phyloP scores from a whole-genome alignment of 2,888 invertebrate genomes.

The Lasioglossum leucozonium region DNA sequence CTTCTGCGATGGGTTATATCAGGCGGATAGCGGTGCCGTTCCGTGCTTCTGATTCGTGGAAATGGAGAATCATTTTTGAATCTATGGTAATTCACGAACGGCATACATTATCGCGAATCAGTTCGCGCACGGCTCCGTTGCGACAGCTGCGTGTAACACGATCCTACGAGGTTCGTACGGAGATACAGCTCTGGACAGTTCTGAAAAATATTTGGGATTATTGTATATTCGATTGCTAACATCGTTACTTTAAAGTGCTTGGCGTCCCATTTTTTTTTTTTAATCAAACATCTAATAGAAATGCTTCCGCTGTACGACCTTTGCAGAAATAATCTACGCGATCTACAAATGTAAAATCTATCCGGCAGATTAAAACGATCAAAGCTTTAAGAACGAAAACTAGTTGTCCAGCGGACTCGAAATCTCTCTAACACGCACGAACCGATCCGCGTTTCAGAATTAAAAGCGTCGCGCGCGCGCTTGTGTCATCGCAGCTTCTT shows the following conservation, averaged over 20 bases:
- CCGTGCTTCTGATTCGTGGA: background rate
- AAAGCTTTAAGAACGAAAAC: background rate
- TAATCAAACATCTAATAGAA: background rate
- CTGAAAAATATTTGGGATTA: background rate
- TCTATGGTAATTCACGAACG: background rate
- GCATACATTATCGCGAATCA: background rate
- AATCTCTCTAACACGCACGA: background rate
- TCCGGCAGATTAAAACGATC: background rate
- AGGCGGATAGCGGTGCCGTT: background rate
- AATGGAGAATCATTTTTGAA: background rate
- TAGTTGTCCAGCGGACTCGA: background rate
- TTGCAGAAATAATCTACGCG: background rate
- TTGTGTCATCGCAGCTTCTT: background rate
- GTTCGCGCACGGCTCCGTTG: background rate
- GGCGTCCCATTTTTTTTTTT: background rate
- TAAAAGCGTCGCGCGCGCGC: background rate
- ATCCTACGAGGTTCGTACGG: background rate
- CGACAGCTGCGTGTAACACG: background rate
- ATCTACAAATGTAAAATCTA: background rate
- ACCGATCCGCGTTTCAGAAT: background rate
- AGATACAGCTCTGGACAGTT: background rate
- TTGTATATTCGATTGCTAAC: too few relatives aligned
- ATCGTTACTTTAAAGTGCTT: background rate
- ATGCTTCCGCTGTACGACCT: background rate
- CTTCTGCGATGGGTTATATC: background rate